Evolutionary conservation across 2,113 vertebrate species (phyloP).

Genomic region (Labrus mixtus): DNA sequence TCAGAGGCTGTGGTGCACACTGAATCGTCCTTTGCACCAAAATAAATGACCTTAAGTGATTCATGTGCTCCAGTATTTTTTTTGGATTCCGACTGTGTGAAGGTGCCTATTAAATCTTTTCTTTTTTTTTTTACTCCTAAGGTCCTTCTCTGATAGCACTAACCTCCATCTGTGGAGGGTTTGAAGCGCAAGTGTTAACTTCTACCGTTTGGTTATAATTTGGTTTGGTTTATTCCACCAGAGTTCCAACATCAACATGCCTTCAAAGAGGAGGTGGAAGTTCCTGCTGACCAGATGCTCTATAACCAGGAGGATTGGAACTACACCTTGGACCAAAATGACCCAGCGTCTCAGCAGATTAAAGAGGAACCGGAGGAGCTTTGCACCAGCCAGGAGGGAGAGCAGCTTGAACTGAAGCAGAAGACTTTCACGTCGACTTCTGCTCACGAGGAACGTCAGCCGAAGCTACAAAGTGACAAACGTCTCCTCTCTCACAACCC

Average conservation of each 20-base stretch:
- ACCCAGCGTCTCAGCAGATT: not conserved
- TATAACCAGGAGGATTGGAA: not conserved
- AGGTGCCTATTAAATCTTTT: too few species aligned
- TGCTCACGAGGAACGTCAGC: not conserved
- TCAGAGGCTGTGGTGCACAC: too few species aligned
- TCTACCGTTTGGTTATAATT: too few species aligned
- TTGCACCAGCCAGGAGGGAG: not conserved
- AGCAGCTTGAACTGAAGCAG: slow-evolving; percentile 5
- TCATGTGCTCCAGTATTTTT: too few species aligned
- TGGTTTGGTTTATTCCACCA: not conserved
- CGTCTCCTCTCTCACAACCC: not conserved
- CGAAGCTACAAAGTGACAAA: not conserved
- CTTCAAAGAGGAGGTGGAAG: not conserved
- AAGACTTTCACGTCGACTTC: not conserved
- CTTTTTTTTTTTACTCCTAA: too few species aligned
- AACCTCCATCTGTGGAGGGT: too few species aligned
- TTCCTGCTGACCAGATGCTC: not conserved
- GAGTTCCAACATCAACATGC: slow-evolving; percentile 21
- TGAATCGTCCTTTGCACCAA: too few species aligned
- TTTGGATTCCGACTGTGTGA: too few species aligned
- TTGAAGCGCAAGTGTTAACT: too few species aligned
- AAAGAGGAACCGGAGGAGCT: too few species aligned
- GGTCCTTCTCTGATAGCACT: too few species aligned
- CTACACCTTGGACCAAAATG: not conserved
- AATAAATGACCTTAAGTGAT: too few species aligned